Percentiles rank a stretch among this genome's conserved stretches.
These are phyloP conservation scores for Noctuana brunneofusca DNA, from an alignment of 2,888 invertebrate species.

Conservation along the genomic window DNA sequence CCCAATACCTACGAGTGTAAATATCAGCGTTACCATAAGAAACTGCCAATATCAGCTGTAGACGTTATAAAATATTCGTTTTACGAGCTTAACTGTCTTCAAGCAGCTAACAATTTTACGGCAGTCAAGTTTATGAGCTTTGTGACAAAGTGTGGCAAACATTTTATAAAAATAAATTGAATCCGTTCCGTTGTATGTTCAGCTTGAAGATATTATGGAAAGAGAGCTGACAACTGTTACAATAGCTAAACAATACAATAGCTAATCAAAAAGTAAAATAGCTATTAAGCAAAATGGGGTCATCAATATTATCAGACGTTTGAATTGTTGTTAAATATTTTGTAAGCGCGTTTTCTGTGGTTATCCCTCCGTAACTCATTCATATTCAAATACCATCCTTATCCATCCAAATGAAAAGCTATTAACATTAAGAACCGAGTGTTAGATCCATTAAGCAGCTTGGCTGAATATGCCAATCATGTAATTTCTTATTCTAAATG, in stretches of 20 bases:
- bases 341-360: not conserved
- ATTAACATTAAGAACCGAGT: conserved; percentile 33
- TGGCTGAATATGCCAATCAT: not conserved
- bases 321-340: conserved; percentile 6
- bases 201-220: not conserved
- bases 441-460: not conserved
- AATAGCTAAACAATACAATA: conserved; percentile 3
- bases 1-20: not conserved
- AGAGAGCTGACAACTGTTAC: conserved; percentile 7
- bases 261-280: no score
- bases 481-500: not conserved
- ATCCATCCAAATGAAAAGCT: conserved; percentile 41
- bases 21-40: not conserved
- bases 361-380: conserved; percentile 31
- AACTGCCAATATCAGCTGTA: conserved; percentile 16
- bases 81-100: conserved; percentile 23
- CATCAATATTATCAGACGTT: conserved; percentile 9
- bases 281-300: not conserved
- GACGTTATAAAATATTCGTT: conserved; percentile 17
- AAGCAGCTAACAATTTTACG: conserved; percentile 25
- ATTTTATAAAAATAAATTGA: conserved; percentile 30
- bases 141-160: conserved; percentile 22
- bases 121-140: conserved; percentile 22
- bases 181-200: conserved; percentile 27
- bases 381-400: conserved; percentile 44